These are phyloP conservation scores for Nebria brevicollis DNA, from an alignment of 2,888 invertebrate species.

Conservation along the genomic window DNA sequence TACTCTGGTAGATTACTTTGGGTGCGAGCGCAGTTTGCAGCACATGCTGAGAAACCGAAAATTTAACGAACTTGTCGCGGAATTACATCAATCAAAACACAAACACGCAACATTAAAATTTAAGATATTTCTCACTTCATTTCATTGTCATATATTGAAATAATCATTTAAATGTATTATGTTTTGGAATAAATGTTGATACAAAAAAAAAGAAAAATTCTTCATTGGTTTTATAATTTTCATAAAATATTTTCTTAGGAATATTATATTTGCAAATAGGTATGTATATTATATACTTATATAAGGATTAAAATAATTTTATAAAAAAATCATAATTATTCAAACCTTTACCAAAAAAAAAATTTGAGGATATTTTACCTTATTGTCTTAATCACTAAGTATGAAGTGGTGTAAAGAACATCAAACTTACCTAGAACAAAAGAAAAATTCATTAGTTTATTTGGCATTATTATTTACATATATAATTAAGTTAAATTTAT, in stretches of 20 bases:
- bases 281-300: no score
- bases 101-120: not conserved
- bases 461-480: not conserved
- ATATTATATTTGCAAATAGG: no score
- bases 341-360: not conserved
- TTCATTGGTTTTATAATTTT: not conserved
- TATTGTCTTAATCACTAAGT: not conserved
- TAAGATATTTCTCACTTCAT: not conserved
- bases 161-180: not conserved
- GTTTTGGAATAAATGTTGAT: not conserved
- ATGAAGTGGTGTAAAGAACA: not conserved
- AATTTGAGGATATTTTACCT: not conserved
- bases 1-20: not conserved
- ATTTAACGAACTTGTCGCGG: not conserved
- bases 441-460: not conserved
- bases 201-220: not conserved
- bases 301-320: no score
- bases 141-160: not conserved
- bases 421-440: not conserved
- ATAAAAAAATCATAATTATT: no score
- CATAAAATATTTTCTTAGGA: no score
- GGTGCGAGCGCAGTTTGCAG: not conserved
- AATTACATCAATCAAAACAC: not conserved
- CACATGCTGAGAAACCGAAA: not conserved
- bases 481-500: no score